Percentiles rank a stretch among this genome's conserved stretches.
Evolutionary conservation across 2,797 vertebrate species (phyloP).

Genomic region (Echeneis naucrates): DNA sequence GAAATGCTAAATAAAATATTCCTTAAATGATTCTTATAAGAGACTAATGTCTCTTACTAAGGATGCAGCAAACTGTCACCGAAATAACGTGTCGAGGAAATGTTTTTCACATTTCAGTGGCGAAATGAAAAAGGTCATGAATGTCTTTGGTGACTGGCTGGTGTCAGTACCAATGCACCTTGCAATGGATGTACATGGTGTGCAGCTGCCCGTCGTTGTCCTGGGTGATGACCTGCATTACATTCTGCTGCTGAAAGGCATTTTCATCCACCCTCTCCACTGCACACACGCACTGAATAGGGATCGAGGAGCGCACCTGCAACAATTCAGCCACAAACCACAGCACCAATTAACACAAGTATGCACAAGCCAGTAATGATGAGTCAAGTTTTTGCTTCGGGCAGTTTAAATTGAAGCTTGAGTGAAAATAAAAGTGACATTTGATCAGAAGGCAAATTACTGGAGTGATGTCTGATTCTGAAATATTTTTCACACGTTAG

Average conservation of each 20-base stretch:
- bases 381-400: not conserved
- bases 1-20: not conserved
- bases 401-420: not conserved
- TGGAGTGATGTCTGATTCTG: conserved; percentile 2
- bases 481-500: conserved; percentile 40
- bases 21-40: not conserved
- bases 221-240: conserved; percentile 93
- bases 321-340: conserved; percentile 68
- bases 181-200: conserved; percentile 94
- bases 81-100: not conserved
- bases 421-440: conserved; percentile 48
- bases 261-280: conserved; percentile 93
- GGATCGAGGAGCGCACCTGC: conserved; percentile 86
- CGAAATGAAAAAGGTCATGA: conserved; percentile 9
- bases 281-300: conserved; percentile 86
- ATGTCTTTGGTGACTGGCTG: conserved; percentile 24
- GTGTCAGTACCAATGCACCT: conserved; percentile 80
- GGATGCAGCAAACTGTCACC: not conserved
- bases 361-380: conserved; percentile 24
- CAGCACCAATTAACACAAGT: conserved; percentile 60
- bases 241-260: conserved; percentile 92
- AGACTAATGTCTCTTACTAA: not conserved
- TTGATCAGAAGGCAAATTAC: conserved; percentile 40
- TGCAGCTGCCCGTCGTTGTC: conserved; percentile 81
- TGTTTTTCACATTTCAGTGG: not conserved